phyloP scores from a whole-genome alignment of 2,888 invertebrate species.

The Ophion ellenae region DNA sequence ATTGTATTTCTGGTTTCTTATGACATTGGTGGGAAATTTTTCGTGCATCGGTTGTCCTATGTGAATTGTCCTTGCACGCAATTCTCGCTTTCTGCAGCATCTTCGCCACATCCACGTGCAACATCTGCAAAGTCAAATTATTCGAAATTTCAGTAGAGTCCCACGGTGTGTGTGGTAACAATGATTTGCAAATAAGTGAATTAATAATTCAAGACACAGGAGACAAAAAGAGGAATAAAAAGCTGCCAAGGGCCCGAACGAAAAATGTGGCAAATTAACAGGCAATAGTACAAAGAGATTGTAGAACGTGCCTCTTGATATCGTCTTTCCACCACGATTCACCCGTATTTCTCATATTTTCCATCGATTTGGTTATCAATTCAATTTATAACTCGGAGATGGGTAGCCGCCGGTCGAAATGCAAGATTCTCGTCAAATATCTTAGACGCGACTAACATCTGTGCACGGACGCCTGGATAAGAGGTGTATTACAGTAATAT shows the following conservation, averaged over 20 bases:
- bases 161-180: neutral
- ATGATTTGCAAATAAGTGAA: neutral
- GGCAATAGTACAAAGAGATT: conserved; percentile 34
- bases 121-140: conserved; percentile 86
- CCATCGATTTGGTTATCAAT: conserved; percentile 58
- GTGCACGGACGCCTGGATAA: conserved; percentile 58
- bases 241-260: neutral
- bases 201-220: neutral
- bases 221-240: conserved; percentile 28
- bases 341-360: conserved; percentile 60
- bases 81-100: conserved; percentile 90
- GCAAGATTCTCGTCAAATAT: conserved; percentile 46
- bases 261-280: conserved; percentile 1
- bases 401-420: conserved; percentile 4
- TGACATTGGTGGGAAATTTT: conserved; percentile 97
- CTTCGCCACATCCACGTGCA: conserved; percentile 90
- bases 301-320: conserved; percentile 63
- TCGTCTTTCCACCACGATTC: conserved; percentile 65
- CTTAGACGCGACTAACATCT: conserved; percentile 58
- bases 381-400: conserved; percentile 50
- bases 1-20: conserved; percentile 99
- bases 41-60: conserved; percentile 91
- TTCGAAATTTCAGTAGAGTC: conserved; percentile 8
- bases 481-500: conserved; percentile 50
- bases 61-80: conserved; percentile 90